A percentile compares a stretch with the other conserved stretches of the same genome.
Conservation (phyloP, 2,113 vertebrate genomes). For the Sylvietta virens region DNA sequence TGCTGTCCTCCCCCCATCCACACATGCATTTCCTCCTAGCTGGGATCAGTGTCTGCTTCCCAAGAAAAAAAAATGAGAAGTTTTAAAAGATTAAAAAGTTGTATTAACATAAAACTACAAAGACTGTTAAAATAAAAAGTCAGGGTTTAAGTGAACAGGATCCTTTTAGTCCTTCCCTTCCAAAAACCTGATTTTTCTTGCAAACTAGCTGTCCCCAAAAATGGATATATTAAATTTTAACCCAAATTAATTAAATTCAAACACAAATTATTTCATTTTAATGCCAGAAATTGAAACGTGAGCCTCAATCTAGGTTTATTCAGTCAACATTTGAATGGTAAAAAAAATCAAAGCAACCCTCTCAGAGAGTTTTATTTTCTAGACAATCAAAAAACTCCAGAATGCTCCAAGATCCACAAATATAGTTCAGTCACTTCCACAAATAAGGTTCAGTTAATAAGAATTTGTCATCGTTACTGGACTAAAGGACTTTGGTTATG, state of each 20-base stretch:
- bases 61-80: background rate
- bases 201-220: background rate
- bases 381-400: conserved; percentile 38
- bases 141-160: background rate
- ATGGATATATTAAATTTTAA: background rate
- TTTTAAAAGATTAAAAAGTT: background rate
- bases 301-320: background rate
- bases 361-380: conserved; percentile 54
- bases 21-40: background rate
- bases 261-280: background rate
- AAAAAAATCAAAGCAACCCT: conserved; percentile 24
- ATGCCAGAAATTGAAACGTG: background rate
- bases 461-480: background rate
- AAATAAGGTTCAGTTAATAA: background rate
- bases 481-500: conserved; percentile 38
- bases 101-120: background rate
- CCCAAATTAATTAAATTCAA: background rate
- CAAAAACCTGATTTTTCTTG: background rate
- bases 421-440: conserved; percentile 12
- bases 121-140: background rate
- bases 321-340: background rate
- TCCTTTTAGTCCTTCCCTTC: background rate
- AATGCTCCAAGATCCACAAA: conserved; percentile 39
- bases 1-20: background rate
- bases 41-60: background rate